Base-by-base conservation (phyloP, 2,113 vertebrate species). In the Capreolus pygargus region DNA sequence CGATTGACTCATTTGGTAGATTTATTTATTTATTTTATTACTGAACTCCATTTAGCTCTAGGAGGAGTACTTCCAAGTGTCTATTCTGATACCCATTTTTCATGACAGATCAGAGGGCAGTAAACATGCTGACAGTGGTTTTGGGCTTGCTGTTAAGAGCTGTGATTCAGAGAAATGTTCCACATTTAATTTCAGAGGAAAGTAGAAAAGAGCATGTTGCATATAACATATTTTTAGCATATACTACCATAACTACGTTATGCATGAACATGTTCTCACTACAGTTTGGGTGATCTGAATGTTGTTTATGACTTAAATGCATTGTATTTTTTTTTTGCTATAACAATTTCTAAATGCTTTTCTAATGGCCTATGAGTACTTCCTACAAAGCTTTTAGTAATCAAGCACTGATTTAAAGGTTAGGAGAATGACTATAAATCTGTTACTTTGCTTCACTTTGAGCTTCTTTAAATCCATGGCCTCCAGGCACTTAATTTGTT, bases 391-490 rank as follows among this genome's bases (percentile, higher is more conserved):
- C 78, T 97, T 98, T 97, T 97, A 50, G 61, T 94, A 98, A 98
- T 97, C 96, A 98, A 98, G 92, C 55, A 96, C 23, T 94, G 90
- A 94, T 57, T 97, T 98, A 97, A 97, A 97, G 89, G 76, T 98
- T 97, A 30, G 84, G 97, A 76, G 89, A 95, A 11, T 94, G 89
- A 86, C 70, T 96, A 45, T 98, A 98, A 97, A 96, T 98, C 96
- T 98, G n/a, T 97, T 86, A 67, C 96, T 98, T 79, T 74, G 81
- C 10, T 70, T 28, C 25, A 84, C 78, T 82, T 28, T 58, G 54
- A 95, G 15, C 39, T 91, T 86, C 95, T 96, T 17, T 93, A 94
- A 97, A 96, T 92, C 93, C 61, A 58, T 89, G 87, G 50, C 88
- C 70, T 94, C 55, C 91, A 95, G 85, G 84, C 58, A 98, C 83